phyloP scores from a whole-genome alignment of 2,797 vertebrate species.

The Schizothorax lantsangensis region DNA sequence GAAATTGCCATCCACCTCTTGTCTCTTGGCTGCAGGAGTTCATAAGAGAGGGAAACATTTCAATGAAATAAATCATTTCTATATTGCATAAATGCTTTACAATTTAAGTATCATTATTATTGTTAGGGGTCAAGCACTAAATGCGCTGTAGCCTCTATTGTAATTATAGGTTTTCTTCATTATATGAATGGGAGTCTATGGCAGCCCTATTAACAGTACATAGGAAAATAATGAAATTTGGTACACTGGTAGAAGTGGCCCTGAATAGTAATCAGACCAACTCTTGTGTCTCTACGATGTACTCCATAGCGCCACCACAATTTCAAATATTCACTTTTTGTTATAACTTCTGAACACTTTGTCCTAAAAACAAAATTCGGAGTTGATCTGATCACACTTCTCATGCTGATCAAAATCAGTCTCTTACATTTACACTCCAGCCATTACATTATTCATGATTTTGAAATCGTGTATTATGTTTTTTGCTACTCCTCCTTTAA shows the following conservation, averaged over 20 bases:
- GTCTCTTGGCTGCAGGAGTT: constrained; percentile 82
- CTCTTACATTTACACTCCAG: neutral
- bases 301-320: neutral
- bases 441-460: neutral
- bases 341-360: neutral
- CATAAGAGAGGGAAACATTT: constrained; percentile 27
- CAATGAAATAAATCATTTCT: neutral
- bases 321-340: neutral
- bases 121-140: neutral
- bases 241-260: neutral
- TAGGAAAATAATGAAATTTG: neutral
- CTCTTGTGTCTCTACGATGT: neutral
- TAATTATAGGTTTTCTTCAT: neutral
- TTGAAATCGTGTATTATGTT: neutral
- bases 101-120: neutral
- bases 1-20: constrained; percentile 86
- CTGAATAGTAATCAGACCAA: neutral
- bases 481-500: neutral
- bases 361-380: neutral
- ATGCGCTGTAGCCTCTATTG: neutral
- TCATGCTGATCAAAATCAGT: neutral
- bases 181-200: neutral
- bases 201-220: neutral
- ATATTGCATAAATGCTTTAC: neutral
- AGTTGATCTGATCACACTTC: neutral